Evolutionary conservation across 2,797 vertebrate species (phyloP).

Genomic region (Serranus cabrilla): DNA sequence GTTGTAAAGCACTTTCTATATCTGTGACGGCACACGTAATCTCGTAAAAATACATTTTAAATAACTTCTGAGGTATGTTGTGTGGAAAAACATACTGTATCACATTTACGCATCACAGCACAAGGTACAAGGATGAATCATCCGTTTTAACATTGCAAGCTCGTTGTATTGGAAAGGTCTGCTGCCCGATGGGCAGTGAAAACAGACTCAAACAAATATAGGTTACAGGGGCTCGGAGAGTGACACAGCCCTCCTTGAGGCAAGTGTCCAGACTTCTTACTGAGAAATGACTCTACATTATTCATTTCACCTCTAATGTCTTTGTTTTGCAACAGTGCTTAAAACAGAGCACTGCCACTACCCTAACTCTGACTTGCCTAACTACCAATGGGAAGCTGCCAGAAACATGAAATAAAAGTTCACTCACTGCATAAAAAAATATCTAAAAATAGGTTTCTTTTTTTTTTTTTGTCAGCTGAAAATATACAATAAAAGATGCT

Average conservation of each 20-base stretch:
- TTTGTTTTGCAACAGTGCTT: conserved; percentile 64
- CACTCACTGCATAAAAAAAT: conserved; percentile 12
- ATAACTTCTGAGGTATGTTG: conserved; percentile 35
- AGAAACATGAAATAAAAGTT: conserved; percentile 41
- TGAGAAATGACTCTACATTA: conserved; percentile 70
- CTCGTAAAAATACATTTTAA: conserved; percentile 43
- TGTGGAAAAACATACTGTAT: conserved; percentile 30
- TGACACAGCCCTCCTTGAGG: conserved; percentile 61
- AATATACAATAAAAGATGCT: conserved; percentile 44
- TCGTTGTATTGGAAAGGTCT: conserved; percentile 48
- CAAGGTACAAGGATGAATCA: conserved; percentile 55
- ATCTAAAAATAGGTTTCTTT: conserved; percentile 49
- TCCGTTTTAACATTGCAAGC: conserved; percentile 43
- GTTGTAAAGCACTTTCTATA: conserved; percentile 41
- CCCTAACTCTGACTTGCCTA: conserved; percentile 26
- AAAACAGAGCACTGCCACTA: conserved; percentile 42
- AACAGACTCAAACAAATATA: conserved; percentile 66
- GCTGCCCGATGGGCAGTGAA: conserved; percentile 53
- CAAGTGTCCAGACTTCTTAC: conserved; percentile 69
- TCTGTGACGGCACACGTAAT: conserved; percentile 29
- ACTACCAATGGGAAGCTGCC: conserved; percentile 40
- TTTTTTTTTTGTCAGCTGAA: conserved; percentile 31
- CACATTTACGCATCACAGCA: conserved; percentile 49
- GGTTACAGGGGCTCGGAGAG: conserved; percentile 61
- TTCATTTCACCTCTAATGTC: conserved; percentile 72